phyloP scores from a whole-genome alignment of 64 coral and sea anemone genomes.

The Exaiptasia diaphana region DNA sequence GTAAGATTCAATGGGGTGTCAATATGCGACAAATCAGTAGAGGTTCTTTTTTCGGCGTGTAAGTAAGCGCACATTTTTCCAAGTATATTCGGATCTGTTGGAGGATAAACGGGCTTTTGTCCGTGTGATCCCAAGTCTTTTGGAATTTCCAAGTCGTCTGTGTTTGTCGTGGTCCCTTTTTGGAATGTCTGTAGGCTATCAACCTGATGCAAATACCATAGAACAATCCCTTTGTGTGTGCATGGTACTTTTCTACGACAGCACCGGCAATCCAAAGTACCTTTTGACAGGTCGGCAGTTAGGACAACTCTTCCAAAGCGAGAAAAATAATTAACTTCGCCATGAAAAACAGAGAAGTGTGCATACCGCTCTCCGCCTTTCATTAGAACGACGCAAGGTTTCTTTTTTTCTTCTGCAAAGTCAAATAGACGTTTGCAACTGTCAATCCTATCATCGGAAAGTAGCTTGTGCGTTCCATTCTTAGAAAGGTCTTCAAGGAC shows the following conservation, averaged over 20 bases:
- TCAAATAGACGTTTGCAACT: not conserved
- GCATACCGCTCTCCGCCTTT: conserved; percentile 14
- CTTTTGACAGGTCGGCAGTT: conserved; percentile 30
- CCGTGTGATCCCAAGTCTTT: not conserved
- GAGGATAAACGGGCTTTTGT: conserved; percentile 4
- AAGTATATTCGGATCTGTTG: not conserved
- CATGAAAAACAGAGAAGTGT: conserved; percentile 63
- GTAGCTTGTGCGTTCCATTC: not conserved
- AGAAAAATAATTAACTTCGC: conserved; percentile 42
- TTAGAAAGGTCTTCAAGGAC: conserved; percentile 6
- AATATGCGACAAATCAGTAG: not conserved
- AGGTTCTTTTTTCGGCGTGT: not conserved
- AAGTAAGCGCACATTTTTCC: conserved; percentile 42
- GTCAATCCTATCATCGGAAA: not conserved
- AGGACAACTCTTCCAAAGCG: conserved; percentile 45
- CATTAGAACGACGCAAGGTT: not conserved
- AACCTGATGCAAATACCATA: conserved; percentile 52
- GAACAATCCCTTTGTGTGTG: conserved; percentile 41
- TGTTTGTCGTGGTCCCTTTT: too few species aligned
- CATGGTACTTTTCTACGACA: conserved; percentile 23
- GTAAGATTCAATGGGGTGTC: not conserved
- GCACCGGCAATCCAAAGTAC: conserved; percentile 51
- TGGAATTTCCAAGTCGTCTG: not conserved
- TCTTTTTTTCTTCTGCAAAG: not conserved
- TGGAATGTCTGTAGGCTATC: not conserved